A percentile compares a stretch with the other conserved stretches of the same genome.
phyloP scores from a whole-genome alignment of 2,113 vertebrate species.

The Fregetta grallaria region DNA sequence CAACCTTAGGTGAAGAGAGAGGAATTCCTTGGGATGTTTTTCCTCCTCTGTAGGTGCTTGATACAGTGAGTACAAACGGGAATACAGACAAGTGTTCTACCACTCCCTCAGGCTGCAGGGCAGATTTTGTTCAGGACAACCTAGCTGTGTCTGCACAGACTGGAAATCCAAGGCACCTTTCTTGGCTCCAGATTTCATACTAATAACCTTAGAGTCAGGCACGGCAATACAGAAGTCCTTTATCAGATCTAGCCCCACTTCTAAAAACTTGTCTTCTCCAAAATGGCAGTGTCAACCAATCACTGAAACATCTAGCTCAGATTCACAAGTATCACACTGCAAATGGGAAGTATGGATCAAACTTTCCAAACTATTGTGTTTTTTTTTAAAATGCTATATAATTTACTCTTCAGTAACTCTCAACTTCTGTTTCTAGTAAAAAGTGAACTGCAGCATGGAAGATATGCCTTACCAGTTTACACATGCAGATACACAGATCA shows the following conservation, averaged over 20 bases:
- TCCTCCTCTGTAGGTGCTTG: neutral
- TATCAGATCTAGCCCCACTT: conserved; percentile 45
- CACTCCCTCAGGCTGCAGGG: neutral
- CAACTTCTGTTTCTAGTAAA: neutral
- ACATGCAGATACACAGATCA: conserved; percentile 46
- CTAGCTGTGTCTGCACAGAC: neutral
- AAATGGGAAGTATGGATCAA: neutral
- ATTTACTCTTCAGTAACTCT: neutral
- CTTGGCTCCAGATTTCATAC: neutral
- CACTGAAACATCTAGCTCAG: neutral
- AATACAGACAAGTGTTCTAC: neutral
- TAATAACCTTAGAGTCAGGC: neutral
- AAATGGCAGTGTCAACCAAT: neutral
- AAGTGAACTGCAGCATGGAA: conserved; percentile 53
- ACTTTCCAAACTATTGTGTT: neutral
- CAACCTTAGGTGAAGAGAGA: neutral
- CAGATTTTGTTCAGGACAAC: neutral
- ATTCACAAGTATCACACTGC: neutral
- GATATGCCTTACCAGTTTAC: conserved; percentile 9
- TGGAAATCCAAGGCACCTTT: neutral
- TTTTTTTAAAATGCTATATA: neutral
- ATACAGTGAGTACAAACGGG: neutral
- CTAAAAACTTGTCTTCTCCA: neutral
- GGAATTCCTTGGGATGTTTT: neutral
- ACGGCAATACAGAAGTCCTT: conserved; percentile 13